These are phyloP conservation scores for Stomatorhinus ivindoensis DNA, from an alignment of 2,113 vertebrate species.

Conservation along the genomic window DNA sequence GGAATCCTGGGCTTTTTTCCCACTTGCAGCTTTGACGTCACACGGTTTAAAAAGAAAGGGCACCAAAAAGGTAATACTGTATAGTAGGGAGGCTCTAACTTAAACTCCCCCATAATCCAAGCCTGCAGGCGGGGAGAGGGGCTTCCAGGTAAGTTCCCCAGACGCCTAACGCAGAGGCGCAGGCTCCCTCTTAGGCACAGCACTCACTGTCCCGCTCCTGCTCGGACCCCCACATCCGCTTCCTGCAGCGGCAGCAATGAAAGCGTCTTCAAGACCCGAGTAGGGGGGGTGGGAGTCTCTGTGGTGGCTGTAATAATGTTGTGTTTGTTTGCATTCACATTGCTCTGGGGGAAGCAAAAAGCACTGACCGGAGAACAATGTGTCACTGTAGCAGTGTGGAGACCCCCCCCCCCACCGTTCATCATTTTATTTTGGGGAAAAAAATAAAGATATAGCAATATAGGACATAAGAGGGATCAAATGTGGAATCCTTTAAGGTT, in stretches of 20 bases:
- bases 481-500: not conserved
- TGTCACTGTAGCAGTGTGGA: not conserved
- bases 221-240: not conserved
- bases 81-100: not conserved
- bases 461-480: not conserved
- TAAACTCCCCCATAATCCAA: not conserved
- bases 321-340: not conserved
- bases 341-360: not conserved
- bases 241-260: not conserved
- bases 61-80: not conserved
- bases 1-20: not conserved
- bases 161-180: not conserved
- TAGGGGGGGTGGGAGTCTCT: not conserved
- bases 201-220: not conserved
- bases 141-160: not conserved
- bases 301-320: not conserved
- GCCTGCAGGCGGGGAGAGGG: not conserved
- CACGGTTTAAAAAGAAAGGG: not conserved
- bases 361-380: not conserved
- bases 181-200: not conserved
- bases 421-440: not conserved
- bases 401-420: not conserved
- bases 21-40: not conserved
- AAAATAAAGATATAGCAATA: not conserved
- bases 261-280: not conserved